Base-by-base conservation (phyloP, 1,140 invertebrate species). In the Homalodisca vitripennis region DNA sequence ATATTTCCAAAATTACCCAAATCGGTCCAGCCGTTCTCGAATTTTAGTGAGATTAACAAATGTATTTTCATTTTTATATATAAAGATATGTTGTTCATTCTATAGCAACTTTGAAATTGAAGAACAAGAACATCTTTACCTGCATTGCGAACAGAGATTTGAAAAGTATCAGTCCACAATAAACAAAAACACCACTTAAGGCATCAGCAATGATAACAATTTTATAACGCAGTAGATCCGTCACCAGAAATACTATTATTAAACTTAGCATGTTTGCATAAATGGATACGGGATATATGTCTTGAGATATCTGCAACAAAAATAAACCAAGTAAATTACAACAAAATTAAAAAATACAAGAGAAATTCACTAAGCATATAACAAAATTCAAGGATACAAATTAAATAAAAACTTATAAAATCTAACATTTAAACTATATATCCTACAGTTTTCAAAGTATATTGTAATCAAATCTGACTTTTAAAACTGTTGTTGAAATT, bases 161-260 rank as follows among this genome's bases (percentile, higher is more conserved):
- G 17, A 68, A 51, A 13, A 73, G 55, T 20, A 75, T 62, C 3
- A 77, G 66, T 46, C 75, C 70, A 1, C 67, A 27, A 57, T 74
- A 76, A 3, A 72, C 69, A 12, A 70, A 60, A 29, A 93, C 84
- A 20, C 89, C 92, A 65, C 85, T 82, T 14, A 87, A 70, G 0
- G 85, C 90, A 73, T 91, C 87, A 51, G 92, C 76, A 30, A 96
- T 84, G 30, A 97, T 92, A 0, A 96, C 81, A 2, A 92, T 90
- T 77, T 97, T 96, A 77, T 97, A 97, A 71, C 91, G 80, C 34
- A 93, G 75, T 73, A 92, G 87, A 81, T 95, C 94, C 0, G 92
- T 95, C 2, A 94, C 79, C 1, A 96, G 79, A 77, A 96, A 93
- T 13, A 93, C 84, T 0, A 93, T 74, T 12, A 94, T 80, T 1